Percentiles rank a stretch among this genome's conserved stretches.
phyloP scores from a whole-genome alignment of 2,888 invertebrate genomes.

The Smittia sp. region DNA sequence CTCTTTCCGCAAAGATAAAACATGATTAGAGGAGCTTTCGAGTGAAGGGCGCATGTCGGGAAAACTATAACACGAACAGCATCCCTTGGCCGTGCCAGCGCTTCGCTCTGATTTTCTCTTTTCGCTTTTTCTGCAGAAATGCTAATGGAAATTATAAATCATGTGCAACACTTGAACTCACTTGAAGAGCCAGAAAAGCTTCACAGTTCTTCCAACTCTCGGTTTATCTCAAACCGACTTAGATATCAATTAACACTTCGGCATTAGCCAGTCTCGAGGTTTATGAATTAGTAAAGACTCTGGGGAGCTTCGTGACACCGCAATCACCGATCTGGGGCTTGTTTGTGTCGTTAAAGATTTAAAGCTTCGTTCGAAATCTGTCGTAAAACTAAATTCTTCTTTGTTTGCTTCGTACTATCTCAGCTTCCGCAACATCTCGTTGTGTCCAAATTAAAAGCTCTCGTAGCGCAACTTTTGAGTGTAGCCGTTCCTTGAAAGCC shows the following conservation, averaged over 20 bases:
- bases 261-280: not conserved
- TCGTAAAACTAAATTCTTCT: not conserved
- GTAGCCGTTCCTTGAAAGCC: not conserved
- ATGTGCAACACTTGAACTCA: not conserved
- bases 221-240: not conserved
- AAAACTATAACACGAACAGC: constrained; percentile 32
- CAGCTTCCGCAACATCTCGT: not conserved
- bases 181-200: not conserved
- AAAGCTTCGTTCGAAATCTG: not conserved
- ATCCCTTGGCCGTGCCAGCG: not conserved
- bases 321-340: not conserved
- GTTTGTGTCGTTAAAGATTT: not conserved
- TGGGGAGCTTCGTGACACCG: not conserved
- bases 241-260: not conserved
- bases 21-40: constrained; percentile 18
- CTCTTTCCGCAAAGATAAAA: constrained; percentile 13
- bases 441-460: not conserved
- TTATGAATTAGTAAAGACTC: not conserved
- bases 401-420: not conserved
- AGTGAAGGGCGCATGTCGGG: constrained; percentile 30
- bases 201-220: not conserved
- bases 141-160: constrained; percentile 16
- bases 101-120: constrained; percentile 8
- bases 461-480: not conserved
- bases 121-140: not conserved